Evolutionary conservation across 2,888 invertebrate species (phyloP).

Genomic region (Idaea biselata): DNA sequence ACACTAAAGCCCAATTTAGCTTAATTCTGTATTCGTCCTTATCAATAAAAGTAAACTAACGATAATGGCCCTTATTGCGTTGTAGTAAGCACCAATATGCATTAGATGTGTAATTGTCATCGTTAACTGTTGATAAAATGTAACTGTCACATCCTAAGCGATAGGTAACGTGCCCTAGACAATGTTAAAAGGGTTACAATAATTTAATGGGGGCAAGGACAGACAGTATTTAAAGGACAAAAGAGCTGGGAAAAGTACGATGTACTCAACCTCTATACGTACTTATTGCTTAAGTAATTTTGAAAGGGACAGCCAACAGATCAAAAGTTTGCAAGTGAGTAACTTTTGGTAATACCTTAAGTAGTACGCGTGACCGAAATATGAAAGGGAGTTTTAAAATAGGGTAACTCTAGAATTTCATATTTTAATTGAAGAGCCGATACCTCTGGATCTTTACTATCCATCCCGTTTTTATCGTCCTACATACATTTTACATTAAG

Average conservation of each 20-base stretch:
- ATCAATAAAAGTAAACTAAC: conserved; percentile 23
- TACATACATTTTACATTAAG: no score
- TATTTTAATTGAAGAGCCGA: no score
- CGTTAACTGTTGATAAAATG: conserved; percentile 41
- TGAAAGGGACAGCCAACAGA: background rate
- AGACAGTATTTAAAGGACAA: background rate
- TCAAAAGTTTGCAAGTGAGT: background rate
- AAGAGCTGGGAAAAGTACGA: background rate
- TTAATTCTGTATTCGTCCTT: conserved; percentile 30
- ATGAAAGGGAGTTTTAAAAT: background rate
- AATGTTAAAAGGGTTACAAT: conserved; percentile 10
- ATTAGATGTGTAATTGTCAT: conserved; percentile 22
- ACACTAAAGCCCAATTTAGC: conserved; percentile 43
- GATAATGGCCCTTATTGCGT: conserved; percentile 11
- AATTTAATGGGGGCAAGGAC: background rate
- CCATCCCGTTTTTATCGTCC: no score
- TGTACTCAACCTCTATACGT: background rate
- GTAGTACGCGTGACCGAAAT: background rate
- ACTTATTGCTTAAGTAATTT: background rate
- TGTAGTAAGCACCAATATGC: background rate
- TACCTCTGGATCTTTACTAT: no score
- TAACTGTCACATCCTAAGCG: conserved; percentile 49
- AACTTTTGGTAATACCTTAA: background rate
- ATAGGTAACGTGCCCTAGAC: conserved; percentile 37
- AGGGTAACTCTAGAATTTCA: background rate